Conservation (phyloP, 2,888 invertebrate species). For the Drosophila macrospina region DNA sequence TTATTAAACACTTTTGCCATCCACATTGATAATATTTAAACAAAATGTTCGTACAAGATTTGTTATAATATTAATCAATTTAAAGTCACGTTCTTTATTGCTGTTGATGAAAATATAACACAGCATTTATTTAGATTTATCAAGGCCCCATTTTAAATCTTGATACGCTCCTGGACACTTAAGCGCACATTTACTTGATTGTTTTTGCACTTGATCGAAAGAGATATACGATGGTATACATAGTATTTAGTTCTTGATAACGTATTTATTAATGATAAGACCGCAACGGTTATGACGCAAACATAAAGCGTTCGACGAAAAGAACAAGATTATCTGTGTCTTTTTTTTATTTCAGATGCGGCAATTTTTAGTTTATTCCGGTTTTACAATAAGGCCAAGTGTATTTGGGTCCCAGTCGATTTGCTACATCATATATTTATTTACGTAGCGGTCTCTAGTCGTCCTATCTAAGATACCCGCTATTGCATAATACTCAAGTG, state of each 20-base stretch:
- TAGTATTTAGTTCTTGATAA: slow-evolving; percentile 29
- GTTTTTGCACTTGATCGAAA: slow-evolving; percentile 37
- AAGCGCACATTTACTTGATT: slow-evolving; percentile 7
- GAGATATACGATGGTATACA: slow-evolving; percentile 35
- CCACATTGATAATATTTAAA: slow-evolving; percentile 4
- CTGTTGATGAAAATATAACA: slow-evolving; percentile 1
- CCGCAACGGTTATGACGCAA: slow-evolving; percentile 49
- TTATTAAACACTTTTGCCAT: not conserved
- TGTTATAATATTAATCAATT: not conserved
- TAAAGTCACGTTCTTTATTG: slow-evolving; percentile 12
- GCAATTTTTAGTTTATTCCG: slow-evolving; percentile 31
- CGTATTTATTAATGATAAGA: slow-evolving; percentile 29
- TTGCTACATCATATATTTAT: slow-evolving; percentile 7
- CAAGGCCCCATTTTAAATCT: slow-evolving; percentile 17
- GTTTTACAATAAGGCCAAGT: slow-evolving; percentile 25
- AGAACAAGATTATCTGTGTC: slow-evolving; percentile 40
- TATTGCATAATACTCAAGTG: slow-evolving; percentile 33
- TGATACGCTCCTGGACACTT: slow-evolving; percentile 21
- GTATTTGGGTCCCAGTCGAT: slow-evolving; percentile 7
- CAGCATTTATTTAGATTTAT: slow-evolving; percentile 4
- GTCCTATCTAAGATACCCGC: slow-evolving; percentile 9
- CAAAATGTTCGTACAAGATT: slow-evolving; percentile 4
- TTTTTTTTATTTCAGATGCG: slow-evolving; percentile 3
- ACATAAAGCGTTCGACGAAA: slow-evolving; percentile 5
- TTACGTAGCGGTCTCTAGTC: slow-evolving; percentile 8